Base-by-base conservation (phyloP, 1,140 invertebrate species). In the Chironomus tepperi region DNA sequence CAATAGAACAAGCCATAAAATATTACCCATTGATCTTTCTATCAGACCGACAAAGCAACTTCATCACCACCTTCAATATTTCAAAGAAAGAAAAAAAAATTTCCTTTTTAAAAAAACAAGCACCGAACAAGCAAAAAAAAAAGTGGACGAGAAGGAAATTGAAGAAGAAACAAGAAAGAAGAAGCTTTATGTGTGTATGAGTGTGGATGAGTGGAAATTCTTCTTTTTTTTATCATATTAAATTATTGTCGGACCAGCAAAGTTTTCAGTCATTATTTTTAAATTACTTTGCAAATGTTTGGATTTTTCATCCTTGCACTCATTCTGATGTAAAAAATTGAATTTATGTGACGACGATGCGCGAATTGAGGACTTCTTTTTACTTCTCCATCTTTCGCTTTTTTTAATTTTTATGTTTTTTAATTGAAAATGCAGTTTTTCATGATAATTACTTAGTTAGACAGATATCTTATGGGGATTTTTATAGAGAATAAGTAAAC, bases 211-310 rank as follows among this genome's bases (percentile, higher is more conserved):
- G 24, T 34, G n/a, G n/a, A 12, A 57, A 57, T 57, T 57, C 47
- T 57, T n/a, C 10, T 57, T 57, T 57, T n/a, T n/a, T n/a, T n/a
- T n/a, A n/a, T 57, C 47, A n/a, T 12, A 47, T 9, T 57, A 57
- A 15, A 57, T 57, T 57, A 57, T 57, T 57, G 47, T 57, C 47
- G 47, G 47, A 57, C 47, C 47, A 57, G 47, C 47, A 57, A 57
- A 57, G 47, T 57, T 57, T 57, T 57, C 47, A 57, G 47, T 57
- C 47, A 57, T 57, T 57, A 57, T 57, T 57, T 57, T 57, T 57
- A 57, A 57, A 57, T 57, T 57, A 57, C 47, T 57, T 57, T 57
- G 47, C 47, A 57, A 57, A 57, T 57, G 47, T 57, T 57, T 57
- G 47, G 47, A 57, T 57, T 34, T 34, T 57, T 57, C 47, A 57